Percentiles rank a stretch among this genome's conserved stretches.
These are phyloP conservation scores for Nannobrachium achirus DNA, from an alignment of 2,113 vertebrate genomes.

Conservation along the genomic window DNA sequence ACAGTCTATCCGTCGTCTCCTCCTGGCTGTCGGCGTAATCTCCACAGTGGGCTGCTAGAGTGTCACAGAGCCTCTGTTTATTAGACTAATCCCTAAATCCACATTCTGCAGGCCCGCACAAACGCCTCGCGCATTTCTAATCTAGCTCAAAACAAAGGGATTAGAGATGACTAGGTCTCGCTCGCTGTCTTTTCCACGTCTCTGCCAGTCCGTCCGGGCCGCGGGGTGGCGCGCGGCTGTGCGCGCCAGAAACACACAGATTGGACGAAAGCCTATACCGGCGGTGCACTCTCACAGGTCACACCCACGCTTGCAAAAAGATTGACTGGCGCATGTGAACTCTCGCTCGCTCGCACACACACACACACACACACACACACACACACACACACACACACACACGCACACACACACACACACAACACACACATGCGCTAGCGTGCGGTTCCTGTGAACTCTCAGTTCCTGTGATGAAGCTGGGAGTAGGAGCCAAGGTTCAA, in stretches of 20 bases:
- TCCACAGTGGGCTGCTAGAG: constrained; percentile 70
- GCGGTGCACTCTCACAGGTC: constrained; percentile 54
- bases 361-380: not conserved
- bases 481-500: constrained; percentile 76
- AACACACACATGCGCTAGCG: not conserved
- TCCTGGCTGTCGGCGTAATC: constrained; percentile 70
- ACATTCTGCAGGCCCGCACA: constrained; percentile 76
- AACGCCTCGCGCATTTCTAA: constrained; percentile 74
- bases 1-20: constrained; percentile 41
- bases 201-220: constrained; percentile 50
- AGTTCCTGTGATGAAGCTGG: constrained; percentile 61
- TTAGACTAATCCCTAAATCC: constrained; percentile 83
- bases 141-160: constrained; percentile 82
- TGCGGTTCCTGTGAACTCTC: constrained; percentile 49
- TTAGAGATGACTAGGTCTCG: constrained; percentile 76
- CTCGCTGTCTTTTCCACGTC: constrained; percentile 63
- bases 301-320: constrained; percentile 65
- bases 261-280: constrained; percentile 26
- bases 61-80: constrained; percentile 79
- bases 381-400: not conserved
- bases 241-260: constrained; percentile 36
- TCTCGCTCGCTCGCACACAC: not conserved
- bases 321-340: constrained; percentile 55
- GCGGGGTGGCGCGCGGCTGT: constrained; percentile 39
- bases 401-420: not conserved